A percentile compares a stretch with the other conserved stretches of the same genome.
These are phyloP conservation scores for Chaetorhynchus papuensis DNA, from an alignment of 2,113 vertebrate genomes.

Conservation along the genomic window DNA sequence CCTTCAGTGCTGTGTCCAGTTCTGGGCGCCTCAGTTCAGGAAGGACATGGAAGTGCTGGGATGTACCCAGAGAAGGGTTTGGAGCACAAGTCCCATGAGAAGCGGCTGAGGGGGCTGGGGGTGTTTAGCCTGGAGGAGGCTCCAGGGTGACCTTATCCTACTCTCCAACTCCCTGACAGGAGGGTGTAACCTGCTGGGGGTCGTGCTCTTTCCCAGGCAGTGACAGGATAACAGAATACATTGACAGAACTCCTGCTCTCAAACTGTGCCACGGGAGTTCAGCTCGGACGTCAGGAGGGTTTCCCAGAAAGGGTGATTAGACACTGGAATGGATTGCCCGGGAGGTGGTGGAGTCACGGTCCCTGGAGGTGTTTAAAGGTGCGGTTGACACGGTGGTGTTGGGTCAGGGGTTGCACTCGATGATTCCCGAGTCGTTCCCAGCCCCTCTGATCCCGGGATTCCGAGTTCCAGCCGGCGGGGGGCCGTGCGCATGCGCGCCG, in stretches of 20 bases:
- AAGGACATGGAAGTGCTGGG: background rate
- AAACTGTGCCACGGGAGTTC: no score
- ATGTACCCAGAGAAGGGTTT: no score
- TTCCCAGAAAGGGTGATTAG: no score
- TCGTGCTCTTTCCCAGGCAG: background rate
- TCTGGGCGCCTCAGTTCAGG: background rate
- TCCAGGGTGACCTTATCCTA: background rate
- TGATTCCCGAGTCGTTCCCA: fast-evolving
- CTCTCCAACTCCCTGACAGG: no score
- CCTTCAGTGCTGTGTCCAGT: background rate
- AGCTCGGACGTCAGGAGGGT: background rate
- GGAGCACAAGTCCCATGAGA: background rate
- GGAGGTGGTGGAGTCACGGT: background rate
- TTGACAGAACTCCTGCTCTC: background rate
- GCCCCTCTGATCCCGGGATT: fast-evolving
- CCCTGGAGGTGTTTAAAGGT: background rate
- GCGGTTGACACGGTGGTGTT: fast-evolving
- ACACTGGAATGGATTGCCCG: background rate
- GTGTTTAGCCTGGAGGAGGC: background rate
- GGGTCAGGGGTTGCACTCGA: fast-evolving
- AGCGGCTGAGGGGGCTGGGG: background rate
- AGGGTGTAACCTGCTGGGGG: background rate
- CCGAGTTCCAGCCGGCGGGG: fast-evolving
- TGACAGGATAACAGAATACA: background rate
- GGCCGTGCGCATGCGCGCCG: background rate